A percentile compares a stretch with the other conserved stretches of the same genome.
Conservation (phyloP, 2,797 vertebrate genomes). For the Lutjanus campechanus region DNA sequence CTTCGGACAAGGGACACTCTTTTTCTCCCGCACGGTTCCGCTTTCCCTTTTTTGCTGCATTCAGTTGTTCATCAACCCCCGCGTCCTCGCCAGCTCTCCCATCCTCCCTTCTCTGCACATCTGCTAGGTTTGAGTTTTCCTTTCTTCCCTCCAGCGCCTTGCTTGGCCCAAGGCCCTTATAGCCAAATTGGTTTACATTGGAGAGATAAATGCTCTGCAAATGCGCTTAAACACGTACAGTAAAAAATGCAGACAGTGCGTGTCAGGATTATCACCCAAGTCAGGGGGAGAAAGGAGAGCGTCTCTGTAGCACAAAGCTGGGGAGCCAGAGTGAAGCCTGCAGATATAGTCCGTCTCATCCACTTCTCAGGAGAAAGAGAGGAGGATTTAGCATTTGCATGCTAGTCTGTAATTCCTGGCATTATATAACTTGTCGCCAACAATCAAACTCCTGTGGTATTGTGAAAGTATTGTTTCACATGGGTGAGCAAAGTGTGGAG, state of each 20-base stretch:
- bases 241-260: conserved; percentile 90
- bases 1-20: conserved; percentile 82
- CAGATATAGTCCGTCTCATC: conserved; percentile 86
- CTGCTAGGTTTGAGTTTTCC: conserved; percentile 86
- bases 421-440: conserved; percentile 87
- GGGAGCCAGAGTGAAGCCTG: conserved; percentile 83
- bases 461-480: conserved; percentile 86
- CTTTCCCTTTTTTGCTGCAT: conserved; percentile 77
- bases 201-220: conserved; percentile 90
- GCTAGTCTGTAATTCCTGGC: conserved; percentile 86
- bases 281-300: conserved; percentile 84
- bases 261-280: conserved; percentile 89
- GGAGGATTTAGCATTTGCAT: conserved; percentile 87
- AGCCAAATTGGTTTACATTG: conserved; percentile 91
- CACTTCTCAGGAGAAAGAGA: conserved; percentile 83
- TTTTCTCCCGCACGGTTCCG: conserved; percentile 73
- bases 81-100: conserved; percentile 70
- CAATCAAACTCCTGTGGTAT: conserved; percentile 83
- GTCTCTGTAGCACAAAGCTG: conserved; percentile 83
- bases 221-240: conserved; percentile 90
- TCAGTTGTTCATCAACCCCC: conserved; percentile 77
- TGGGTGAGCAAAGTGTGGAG: conserved; percentile 78
- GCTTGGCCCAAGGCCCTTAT: conserved; percentile 87
- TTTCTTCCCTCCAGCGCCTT: conserved; percentile 79
- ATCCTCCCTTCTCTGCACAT: conserved; percentile 78